Conservation (phyloP, 2,888 invertebrate genomes). For the Nomada goodeniana region DNA sequence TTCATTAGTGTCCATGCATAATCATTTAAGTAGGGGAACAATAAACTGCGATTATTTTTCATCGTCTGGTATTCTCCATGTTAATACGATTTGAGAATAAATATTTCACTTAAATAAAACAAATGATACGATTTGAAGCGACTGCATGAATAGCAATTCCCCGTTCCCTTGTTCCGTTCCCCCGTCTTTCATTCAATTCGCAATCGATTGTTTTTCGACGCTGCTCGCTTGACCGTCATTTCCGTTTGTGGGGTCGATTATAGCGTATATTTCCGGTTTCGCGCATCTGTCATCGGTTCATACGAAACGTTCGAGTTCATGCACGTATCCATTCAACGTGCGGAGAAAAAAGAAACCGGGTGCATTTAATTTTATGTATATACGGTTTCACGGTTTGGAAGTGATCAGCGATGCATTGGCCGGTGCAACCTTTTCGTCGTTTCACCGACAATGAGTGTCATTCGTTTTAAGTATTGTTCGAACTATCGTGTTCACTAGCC, state of each 20-base stretch:
- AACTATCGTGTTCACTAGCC: conserved; percentile 55
- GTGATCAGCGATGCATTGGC: conserved; percentile 14
- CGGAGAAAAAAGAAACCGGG: not conserved
- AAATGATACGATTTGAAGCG: too few relatives aligned
- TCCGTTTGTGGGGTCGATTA: conserved; percentile 75
- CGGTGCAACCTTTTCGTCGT: conserved; percentile 34
- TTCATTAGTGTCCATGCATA: not conserved
- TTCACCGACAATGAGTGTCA: conserved; percentile 7
- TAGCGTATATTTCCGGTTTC: conserved; percentile 72
- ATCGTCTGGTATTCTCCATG: not conserved
- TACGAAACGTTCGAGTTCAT: conserved; percentile 5
- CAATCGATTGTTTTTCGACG: conserved; percentile 76
- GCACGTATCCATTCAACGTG: not conserved
- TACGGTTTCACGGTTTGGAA: conserved; percentile 12
- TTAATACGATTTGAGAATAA: conserved; percentile 1
- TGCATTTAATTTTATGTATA: not conserved
- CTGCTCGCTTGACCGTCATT: conserved; percentile 74
- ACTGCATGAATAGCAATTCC: conserved; percentile 21
- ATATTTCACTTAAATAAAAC: too few relatives aligned
- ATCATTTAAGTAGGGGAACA: not conserved
- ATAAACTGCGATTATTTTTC: not conserved
- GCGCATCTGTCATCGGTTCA: conserved; percentile 65
- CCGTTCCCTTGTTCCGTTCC: conserved; percentile 69
- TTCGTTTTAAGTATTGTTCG: conserved; percentile 28
- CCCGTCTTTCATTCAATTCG: conserved; percentile 72